Base-by-base conservation (phyloP, 2,797 vertebrate genomes). In the Psittacula derbiana region DNA sequence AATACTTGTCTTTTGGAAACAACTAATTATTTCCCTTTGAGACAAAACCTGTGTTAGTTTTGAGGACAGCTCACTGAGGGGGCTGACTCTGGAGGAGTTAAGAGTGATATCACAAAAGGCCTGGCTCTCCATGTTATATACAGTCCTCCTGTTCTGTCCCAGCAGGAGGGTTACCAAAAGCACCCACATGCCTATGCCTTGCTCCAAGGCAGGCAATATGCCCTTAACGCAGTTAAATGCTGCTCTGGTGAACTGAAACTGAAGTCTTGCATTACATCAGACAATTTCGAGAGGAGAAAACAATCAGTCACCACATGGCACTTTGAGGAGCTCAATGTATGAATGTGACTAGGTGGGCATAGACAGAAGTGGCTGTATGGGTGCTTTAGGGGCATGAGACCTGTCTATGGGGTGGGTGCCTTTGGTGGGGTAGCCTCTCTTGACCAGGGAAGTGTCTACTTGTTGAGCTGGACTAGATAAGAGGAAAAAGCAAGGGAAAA, bases 71-170 rank as follows among this genome's bases (percentile, higher is more conserved):
- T 46, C 44, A 21, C 21, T 16, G 52, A 44, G 11, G 8, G 4
- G 16, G 10, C 40, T 88, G 36, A 31, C 17, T 8, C 11, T 47
- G 64, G 19, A 66, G 33, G 36, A 87, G 7, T 47, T 58, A 44
- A 62, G 40, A 16, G 5, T 72, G 24, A 44, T 1, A 16, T 4
- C 38, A 18, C 11, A 44, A 14, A 16, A 8, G 10, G 8, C 58
- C 40, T 58, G 30, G 9, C 21, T 84, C 19, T 8, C 16, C 2
- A 11, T 0, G 0, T n/a, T 0, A 0, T 41, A 15, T 50, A 30
- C 1, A 6, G 12, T 50, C 24, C 53, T 74, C 14, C 13, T 44
- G 74, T 40, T 36, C 46, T 87, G 38, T 58, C 27, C 44, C 31
- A 47, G 14, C 6, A 49, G 24, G 25, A 85, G 36, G 21, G 33